phyloP scores from a whole-genome alignment of 2,113 vertebrate species.

The Pan troglodytes region NHGRI_mPanTro3-v2.1_pri NC_072420.2:47080501-47081000 shows the following conservation, averaged over 20 bases:
- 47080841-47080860: no score
- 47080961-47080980: no score
- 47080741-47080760: no score
- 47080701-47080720: neutral
- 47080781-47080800: no score
- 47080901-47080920: neutral
- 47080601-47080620: neutral
- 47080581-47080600: neutral
- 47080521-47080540: neutral
- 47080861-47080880: no score
- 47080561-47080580: neutral
- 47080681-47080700: neutral
- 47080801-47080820: no score
- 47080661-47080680: neutral
- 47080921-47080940: no score
- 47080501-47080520: accelerated
- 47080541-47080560: neutral
- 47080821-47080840: no score
- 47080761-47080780: no score
- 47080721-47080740: neutral
- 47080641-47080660: neutral
- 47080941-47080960: neutral
- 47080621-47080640: neutral
- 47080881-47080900: no score
- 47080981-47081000: no score